Conservation (phyloP, 2,888 invertebrate genomes). For the Julus scanicus region DNA sequence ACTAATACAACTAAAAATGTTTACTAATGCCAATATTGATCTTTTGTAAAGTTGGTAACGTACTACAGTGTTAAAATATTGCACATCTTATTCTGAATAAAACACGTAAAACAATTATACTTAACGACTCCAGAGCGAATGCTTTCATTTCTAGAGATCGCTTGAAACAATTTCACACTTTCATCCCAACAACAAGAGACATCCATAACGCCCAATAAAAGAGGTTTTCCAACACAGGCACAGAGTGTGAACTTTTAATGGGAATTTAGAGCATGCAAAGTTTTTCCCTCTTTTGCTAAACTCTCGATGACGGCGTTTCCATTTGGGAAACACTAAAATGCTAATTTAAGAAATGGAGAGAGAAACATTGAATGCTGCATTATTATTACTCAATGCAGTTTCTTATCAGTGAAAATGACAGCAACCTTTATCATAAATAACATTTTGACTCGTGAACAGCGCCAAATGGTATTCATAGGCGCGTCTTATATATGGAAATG, state of each 20-base stretch:
- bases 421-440: constrained; percentile 33
- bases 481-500: constrained; percentile 33
- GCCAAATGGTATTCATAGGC: constrained; percentile 17
- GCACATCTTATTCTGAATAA: too few species aligned
- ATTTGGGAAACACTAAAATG: constrained; percentile 33
- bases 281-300: constrained; percentile 27
- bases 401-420: constrained; percentile 33
- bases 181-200: background rate
- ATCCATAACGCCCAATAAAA: background rate
- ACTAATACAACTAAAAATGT: too few species aligned
- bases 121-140: too few species aligned
- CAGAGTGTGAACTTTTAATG: background rate
- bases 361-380: constrained; percentile 33
- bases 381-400: constrained; percentile 33
- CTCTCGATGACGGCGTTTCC: constrained; percentile 19
- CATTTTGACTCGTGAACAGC: constrained; percentile 33
- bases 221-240: background rate
- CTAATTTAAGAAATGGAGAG: constrained; percentile 33
- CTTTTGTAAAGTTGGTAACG: too few species aligned
- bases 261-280: background rate
- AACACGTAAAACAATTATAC: too few species aligned
- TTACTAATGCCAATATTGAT: too few species aligned
- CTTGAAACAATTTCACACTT: too few species aligned
- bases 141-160: too few species aligned
- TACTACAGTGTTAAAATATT: too few species aligned